Evolutionary conservation across 1,140 invertebrate genomes (phyloP), one percentile per base, ranked within the genome.

Genomic region (Dendrolimus kikuchii): DNA sequence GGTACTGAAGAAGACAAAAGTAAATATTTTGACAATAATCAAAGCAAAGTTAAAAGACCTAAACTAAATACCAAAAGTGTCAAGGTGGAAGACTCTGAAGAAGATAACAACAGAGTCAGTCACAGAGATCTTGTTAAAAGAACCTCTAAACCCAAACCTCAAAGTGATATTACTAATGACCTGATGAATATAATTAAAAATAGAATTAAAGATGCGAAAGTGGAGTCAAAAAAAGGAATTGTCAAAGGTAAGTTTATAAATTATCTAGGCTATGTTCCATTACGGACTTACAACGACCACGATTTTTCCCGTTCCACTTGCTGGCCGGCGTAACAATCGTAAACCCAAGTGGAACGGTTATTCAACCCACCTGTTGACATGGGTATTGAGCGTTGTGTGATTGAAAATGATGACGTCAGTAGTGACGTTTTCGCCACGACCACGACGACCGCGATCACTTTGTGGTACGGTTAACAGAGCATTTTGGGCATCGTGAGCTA

Each of bases 121-220:
- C 83, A 85, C 53, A 82, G 60, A 68, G 86, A 86, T 62, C 46
- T 75, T 39, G 52, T 46, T 53, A 80, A 77, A 62, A 57, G 52
- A 23, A 71, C 6, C 42, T 2, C 37, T 43, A 53, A 72, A 57
- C 36, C 51, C n/a, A 75, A 75, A 49, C 40, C 56, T 10, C 79
- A 76, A 59, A 68, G 73, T 55, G 86, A 89, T 76, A 80, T 89
- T 5, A 81, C 66, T 49, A 66, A 74, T 46, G 88, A 89, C 56
- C 74, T 90, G 39, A 68, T 89, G 7, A 60, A 80, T 47, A 73
- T 89, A 7, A 75, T 89, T 7, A 89, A 89, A 60, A 66, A 54
- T 42, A 73, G 79, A 56, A 76, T 89, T 6, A 77, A 73, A 51
- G 75, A 88, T 71, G 76, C 85, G 46, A 88, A 88, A 68, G 47